Evolutionary conservation across 2,888 invertebrate genomes (phyloP).

Genomic region (Lithophane socia): DNA sequence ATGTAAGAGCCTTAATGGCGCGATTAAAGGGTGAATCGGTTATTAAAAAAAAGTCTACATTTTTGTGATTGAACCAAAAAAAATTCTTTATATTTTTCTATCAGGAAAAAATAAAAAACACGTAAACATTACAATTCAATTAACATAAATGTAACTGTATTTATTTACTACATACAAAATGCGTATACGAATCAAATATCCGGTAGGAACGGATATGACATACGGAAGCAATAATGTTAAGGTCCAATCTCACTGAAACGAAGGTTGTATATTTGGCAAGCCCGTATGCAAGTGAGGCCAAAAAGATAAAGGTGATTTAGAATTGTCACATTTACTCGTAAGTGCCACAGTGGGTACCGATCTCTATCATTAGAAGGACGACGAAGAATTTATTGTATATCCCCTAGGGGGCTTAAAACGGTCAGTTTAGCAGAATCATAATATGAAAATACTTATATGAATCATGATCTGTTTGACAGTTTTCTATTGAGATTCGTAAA

Average conservation of each 20-base stretch:
- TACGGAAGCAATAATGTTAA: slow-evolving; percentile 40
- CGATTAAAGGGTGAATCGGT: too few relatives aligned
- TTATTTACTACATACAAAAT: background rate
- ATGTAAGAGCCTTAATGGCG: too few relatives aligned
- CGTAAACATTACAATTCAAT: slow-evolving; percentile 10
- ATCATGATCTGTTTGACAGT: too few relatives aligned
- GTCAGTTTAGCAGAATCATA: too few relatives aligned
- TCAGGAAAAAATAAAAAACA: slow-evolving; percentile 7
- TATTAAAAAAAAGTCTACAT: too few relatives aligned
- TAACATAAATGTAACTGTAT: background rate
- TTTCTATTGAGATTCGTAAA: too few relatives aligned
- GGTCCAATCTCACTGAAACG: background rate
- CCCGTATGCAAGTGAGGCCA: slow-evolving; percentile 4
- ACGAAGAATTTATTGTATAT: too few relatives aligned
- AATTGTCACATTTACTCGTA: slow-evolving; percentile 6
- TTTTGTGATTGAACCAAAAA: background rate
- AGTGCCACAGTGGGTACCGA: background rate
- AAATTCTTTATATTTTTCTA: background rate
- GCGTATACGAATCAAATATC: slow-evolving; percentile 27
- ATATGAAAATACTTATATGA: too few relatives aligned
- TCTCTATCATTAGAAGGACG: background rate
- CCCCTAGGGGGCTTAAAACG: too few relatives aligned
- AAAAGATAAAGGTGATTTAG: slow-evolving; percentile 31
- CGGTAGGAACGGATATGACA: slow-evolving; percentile 26
- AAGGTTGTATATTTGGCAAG: slow-evolving; percentile 25